These are phyloP conservation scores for Glyptemys insculpta DNA, from an alignment of 2,797 vertebrate genomes.

Conservation along the genomic window DNA sequence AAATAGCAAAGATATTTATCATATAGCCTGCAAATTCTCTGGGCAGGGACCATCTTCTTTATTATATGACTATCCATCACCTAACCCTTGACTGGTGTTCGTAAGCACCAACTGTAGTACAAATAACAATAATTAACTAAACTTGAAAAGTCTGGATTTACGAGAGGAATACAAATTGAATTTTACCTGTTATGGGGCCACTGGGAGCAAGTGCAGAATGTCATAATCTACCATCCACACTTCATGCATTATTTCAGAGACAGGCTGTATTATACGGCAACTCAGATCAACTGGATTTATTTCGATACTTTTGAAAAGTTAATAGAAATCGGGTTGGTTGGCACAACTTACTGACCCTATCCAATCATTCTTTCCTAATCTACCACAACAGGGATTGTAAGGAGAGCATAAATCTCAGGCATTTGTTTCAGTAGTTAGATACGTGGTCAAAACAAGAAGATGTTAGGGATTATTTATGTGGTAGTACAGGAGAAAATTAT, in stretches of 20 bases:
- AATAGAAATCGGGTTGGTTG: conserved; percentile 45
- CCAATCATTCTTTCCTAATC: conserved; percentile 32
- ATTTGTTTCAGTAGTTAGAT: conserved; percentile 39
- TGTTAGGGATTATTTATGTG: conserved; percentile 32
- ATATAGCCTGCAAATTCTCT: conserved; percentile 58
- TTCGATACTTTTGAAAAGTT: conserved; percentile 59
- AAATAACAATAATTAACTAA: conserved; percentile 26
- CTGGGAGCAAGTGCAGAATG: conserved; percentile 7
- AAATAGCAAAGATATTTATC: conserved; percentile 61
- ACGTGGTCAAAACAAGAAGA: background rate
- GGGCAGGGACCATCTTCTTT: conserved; percentile 33
- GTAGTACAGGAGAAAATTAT: conserved; percentile 32
- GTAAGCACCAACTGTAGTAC: background rate
- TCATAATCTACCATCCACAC: conserved; percentile 29
- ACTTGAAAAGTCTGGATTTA: background rate
- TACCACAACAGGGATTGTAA: conserved; percentile 18
- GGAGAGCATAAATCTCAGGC: background rate
- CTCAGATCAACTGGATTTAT: conserved; percentile 61
- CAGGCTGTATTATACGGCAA: conserved; percentile 40
- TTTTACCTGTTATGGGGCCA: background rate
- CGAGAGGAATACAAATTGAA: background rate
- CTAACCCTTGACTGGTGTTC: conserved; percentile 20
- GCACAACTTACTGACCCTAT: conserved; percentile 41
- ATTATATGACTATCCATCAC: conserved; percentile 47
- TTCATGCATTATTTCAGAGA: conserved; percentile 55